Evolutionary conservation across 2,113 vertebrate species (phyloP).

Genomic region (Romanogobio albipinnatus): DNA sequence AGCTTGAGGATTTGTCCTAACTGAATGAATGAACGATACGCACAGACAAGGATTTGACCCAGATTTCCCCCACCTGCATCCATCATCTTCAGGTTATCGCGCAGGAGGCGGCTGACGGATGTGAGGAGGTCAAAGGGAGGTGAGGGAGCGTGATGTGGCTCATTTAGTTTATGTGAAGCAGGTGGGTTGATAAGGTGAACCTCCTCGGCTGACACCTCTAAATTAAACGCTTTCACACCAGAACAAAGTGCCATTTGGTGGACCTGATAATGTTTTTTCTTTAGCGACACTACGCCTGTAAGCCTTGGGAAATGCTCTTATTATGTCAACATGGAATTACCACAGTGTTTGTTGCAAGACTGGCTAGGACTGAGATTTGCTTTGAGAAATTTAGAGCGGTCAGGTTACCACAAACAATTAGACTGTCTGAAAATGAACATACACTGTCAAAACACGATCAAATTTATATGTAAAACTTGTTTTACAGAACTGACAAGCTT

Average conservation of each 20-base stretch:
- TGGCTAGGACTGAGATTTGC: neutral
- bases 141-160: constrained; percentile 21
- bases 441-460: neutral
- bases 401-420: neutral
- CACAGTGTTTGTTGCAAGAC: neutral
- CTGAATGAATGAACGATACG: neutral
- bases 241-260: constrained; percentile 5
- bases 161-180: constrained; percentile 10
- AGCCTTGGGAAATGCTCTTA: neutral
- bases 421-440: neutral
- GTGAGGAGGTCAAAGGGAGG: constrained; percentile 44
- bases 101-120: neutral
- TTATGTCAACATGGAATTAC: neutral
- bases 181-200: constrained; percentile 11
- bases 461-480: neutral
- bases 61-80: constrained; percentile 39
- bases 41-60: constrained; percentile 25
- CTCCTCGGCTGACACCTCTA: constrained; percentile 22
- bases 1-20: neutral
- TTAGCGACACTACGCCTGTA: neutral
- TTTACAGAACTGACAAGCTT: neutral
- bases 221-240: constrained; percentile 4
- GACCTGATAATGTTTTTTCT: neutral
- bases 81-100: constrained; percentile 35
- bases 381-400: neutral